phyloP scores from a whole-genome alignment of 1,140 invertebrate species.

The Geopemphigus sp. region DNA sequence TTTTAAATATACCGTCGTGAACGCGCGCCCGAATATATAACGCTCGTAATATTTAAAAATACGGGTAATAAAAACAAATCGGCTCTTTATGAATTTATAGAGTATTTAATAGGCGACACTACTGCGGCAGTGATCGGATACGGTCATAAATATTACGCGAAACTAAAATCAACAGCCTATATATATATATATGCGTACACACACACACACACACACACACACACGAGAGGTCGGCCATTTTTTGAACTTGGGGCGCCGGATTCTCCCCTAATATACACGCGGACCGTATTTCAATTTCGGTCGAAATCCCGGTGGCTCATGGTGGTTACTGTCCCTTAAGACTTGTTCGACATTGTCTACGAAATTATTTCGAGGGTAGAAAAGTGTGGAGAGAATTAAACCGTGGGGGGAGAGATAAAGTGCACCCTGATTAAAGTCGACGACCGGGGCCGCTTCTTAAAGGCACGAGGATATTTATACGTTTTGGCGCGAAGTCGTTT shows the following conservation, averaged over 20 bases:
- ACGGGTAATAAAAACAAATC: slow-evolving; percentile 13
- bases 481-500: not conserved
- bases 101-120: not conserved
- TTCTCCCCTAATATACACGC: slow-evolving; percentile 35
- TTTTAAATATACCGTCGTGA: no score
- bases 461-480: not conserved
- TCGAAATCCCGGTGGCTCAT: slow-evolving; percentile 35
- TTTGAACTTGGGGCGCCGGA: slow-evolving; percentile 27
- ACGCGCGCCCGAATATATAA: no score
- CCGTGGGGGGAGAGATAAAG: slow-evolving; percentile 16
- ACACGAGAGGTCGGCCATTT: slow-evolving; percentile 3
- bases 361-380: slow-evolving; percentile 30
- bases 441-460: not conserved
- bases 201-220: no score
- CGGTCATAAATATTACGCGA: slow-evolving; percentile 27
- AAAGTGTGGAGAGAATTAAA: slow-evolving; percentile 38
- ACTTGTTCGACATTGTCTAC: slow-evolving; percentile 29
- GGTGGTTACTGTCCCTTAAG: slow-evolving; percentile 37
- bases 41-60: no score
- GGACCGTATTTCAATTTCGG: slow-evolving; percentile 30
- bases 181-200: no score
- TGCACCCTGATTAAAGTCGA: slow-evolving; percentile 40
- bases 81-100: not conserved
- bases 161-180: slow-evolving; percentile 33
- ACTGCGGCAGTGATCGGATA: not conserved